Conservation (phyloP, 1,140 invertebrate genomes). For the Lepidurus arcticus region DNA sequence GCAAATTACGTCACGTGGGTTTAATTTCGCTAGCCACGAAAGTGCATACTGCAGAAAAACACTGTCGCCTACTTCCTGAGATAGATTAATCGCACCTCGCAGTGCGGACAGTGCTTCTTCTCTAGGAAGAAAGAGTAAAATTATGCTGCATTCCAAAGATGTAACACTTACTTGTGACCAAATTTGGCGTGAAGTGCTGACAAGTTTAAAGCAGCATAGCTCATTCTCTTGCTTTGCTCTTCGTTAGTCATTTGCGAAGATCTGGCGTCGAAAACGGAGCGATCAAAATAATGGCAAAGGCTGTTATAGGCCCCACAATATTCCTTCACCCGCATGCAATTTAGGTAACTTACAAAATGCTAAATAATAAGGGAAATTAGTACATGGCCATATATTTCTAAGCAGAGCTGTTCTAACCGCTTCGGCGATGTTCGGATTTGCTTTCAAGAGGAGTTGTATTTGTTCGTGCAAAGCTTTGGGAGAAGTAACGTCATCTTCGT, state of each 20-base stretch:
- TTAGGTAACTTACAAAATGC: background rate
- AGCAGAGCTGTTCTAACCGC: background rate
- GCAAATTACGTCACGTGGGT: background rate
- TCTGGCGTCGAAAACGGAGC: background rate
- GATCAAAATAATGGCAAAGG: background rate
- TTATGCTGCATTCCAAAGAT: background rate
- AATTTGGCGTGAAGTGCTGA: background rate
- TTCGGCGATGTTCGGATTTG: background rate
- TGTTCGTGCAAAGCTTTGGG: background rate
- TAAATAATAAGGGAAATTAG: background rate
- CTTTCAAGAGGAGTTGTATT: background rate
- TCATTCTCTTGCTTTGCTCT: background rate
- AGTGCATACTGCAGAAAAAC: slow-evolving; percentile 6
- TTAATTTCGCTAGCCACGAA: background rate
- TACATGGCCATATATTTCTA: background rate
- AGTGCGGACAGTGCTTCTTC: background rate
- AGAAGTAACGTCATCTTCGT: background rate
- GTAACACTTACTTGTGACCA: background rate
- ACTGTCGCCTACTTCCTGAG: background rate
- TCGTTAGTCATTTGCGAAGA: background rate
- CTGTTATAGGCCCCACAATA: background rate
- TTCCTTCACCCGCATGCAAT: background rate
- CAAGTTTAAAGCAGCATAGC: background rate
- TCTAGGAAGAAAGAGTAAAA: background rate
- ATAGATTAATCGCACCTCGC: background rate